phyloP scores from a whole-genome alignment of 2,113 vertebrate species.

The Elaphurus davidianus region DNA sequence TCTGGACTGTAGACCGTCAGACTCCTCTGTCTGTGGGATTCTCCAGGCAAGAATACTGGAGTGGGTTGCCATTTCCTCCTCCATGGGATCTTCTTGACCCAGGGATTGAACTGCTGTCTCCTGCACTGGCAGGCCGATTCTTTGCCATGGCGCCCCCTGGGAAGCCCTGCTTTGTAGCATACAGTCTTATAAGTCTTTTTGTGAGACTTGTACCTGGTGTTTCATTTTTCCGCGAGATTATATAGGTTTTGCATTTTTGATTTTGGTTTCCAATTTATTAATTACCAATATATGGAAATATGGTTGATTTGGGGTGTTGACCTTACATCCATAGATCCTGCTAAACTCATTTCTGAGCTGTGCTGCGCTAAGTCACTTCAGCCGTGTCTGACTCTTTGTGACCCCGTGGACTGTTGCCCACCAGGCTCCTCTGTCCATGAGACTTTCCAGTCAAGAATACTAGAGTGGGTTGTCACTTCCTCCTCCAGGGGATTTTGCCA shows the following conservation, averaged over 20 bases:
- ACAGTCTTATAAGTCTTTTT: background rate
- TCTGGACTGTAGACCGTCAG: accelerated
- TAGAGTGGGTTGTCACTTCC: background rate
- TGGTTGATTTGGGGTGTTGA: background rate
- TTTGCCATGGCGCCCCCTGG: background rate
- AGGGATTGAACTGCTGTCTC: background rate
- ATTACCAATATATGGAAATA: background rate
- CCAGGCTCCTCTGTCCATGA: background rate
- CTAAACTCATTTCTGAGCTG: background rate
- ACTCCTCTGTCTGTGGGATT: background rate
- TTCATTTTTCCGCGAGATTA: background rate
- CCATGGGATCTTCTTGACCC: background rate
- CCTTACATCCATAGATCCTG: background rate
- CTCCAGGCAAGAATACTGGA: background rate
- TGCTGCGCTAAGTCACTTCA: background rate
- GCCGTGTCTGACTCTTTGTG: background rate
- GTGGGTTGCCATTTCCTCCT: background rate
- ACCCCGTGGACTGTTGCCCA: background rate
- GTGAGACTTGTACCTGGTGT: background rate
- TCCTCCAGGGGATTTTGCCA: background rate
- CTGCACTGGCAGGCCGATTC: background rate
- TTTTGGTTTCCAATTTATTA: background rate
- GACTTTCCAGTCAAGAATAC: background rate
- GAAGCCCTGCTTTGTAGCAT: background rate
- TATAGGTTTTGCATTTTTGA: background rate